Evolutionary conservation across 2,113 vertebrate species (phyloP).

Genomic region (Hemibagrus wyckioides): DNA sequence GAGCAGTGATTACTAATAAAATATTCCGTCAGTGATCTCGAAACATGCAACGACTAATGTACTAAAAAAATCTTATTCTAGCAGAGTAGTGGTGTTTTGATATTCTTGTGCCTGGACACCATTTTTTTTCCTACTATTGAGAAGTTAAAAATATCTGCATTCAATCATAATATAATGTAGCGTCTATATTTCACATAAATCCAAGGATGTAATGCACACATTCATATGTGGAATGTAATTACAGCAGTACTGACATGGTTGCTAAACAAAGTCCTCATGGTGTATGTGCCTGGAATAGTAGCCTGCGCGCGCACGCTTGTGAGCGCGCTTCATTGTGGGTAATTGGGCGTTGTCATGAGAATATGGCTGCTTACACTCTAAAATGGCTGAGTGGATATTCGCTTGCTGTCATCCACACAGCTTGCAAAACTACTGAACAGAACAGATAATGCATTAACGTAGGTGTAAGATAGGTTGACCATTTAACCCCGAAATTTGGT

Average conservation of each 20-base stretch:
- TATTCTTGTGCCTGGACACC: not conserved
- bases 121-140: not conserved
- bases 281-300: slow-evolving; percentile 41
- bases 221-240: not conserved
- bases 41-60: not conserved
- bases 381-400: slow-evolving; percentile 17
- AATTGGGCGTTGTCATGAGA: slow-evolving; percentile 76
- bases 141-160: not conserved
- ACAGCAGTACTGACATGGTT: slow-evolving; percentile 15
- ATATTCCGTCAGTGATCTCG: not conserved
- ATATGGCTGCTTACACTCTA: slow-evolving; percentile 67
- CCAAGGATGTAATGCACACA: not conserved
- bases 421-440: not conserved
- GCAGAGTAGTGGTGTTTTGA: not conserved
- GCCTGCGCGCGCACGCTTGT: slow-evolving; percentile 37
- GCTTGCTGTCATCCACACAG: not conserved
- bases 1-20: not conserved
- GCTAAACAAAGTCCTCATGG: slow-evolving; percentile 8
- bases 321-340: slow-evolving; percentile 66
- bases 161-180: not conserved
- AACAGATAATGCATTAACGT: not conserved
- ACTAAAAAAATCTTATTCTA: not conserved
- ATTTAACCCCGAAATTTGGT: not conserved
- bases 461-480: too few species aligned
- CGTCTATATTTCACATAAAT: not conserved